A percentile compares a stretch with the other conserved stretches of the same genome.
Evolutionary conservation across 2,797 vertebrate species (phyloP).

Genomic region (Chlorospingus semifuscus): DNA sequence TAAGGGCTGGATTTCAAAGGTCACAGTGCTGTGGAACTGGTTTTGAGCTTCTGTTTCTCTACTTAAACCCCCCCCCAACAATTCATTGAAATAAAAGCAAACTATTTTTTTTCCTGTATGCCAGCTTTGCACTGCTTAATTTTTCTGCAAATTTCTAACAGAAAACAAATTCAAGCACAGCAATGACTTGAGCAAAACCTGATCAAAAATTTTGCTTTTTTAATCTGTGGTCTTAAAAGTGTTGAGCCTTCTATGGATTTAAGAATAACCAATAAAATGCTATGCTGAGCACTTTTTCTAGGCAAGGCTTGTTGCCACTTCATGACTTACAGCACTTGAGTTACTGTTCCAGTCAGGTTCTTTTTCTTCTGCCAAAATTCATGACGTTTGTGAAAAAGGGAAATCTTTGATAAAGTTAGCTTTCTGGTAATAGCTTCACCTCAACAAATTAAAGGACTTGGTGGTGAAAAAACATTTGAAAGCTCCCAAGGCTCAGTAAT

Average conservation of each 20-base stretch:
- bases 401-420: background rate
- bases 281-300: background rate
- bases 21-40: background rate
- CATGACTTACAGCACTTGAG: background rate
- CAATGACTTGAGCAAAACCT: background rate
- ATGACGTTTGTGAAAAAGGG: background rate
- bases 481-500: background rate
- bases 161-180: background rate
- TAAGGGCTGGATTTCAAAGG: background rate
- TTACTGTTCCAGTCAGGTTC: background rate
- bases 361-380: background rate
- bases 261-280: background rate
- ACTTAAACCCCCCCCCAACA: background rate
- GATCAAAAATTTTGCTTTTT: background rate
- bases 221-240: background rate
- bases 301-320: background rate
- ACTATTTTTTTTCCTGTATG: background rate
- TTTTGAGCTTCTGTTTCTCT: background rate
- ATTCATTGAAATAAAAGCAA: background rate
- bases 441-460: background rate
- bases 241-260: background rate
- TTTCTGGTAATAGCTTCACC: background rate
- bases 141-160: background rate
- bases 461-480: background rate
- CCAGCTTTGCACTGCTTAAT: background rate